phyloP scores from a whole-genome alignment of 1,140 invertebrate genomes.

The Magallana ariakensis region DNA sequence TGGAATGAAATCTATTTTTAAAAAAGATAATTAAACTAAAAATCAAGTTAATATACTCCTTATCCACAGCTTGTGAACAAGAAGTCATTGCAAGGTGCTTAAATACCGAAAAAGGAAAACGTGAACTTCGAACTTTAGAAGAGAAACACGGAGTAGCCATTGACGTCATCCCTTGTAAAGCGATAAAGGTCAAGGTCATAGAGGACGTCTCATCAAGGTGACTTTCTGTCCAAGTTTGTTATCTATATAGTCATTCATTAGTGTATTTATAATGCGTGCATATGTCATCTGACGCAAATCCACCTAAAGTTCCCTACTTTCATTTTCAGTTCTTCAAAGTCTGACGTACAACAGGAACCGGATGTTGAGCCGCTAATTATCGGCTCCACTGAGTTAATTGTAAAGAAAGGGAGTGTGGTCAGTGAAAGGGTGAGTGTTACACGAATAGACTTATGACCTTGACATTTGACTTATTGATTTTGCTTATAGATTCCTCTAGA shows the following conservation, averaged over 20 bases:
- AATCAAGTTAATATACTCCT: too few species aligned
- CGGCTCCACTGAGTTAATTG: background rate
- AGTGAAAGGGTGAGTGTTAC: background rate
- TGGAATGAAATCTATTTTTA: too few species aligned
- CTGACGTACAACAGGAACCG: too few species aligned
- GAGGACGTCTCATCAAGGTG: background rate
- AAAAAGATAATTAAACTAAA: too few species aligned
- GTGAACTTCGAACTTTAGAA: background rate
- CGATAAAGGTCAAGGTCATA: background rate
- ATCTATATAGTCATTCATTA: background rate
- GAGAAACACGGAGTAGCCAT: background rate
- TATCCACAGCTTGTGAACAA: background rate
- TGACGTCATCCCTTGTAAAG: background rate
- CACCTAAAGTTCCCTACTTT: too few species aligned
- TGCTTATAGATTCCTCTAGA: too few species aligned
- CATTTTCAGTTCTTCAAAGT: too few species aligned
- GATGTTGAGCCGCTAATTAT: background rate
- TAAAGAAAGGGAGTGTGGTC: background rate
- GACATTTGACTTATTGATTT: too few species aligned
- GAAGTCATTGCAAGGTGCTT: background rate
- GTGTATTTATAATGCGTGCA: too few species aligned
- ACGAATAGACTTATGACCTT: too few species aligned
- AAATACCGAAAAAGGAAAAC: background rate
- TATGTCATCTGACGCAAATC: background rate
- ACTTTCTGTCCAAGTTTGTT: background rate